phyloP scores from a whole-genome alignment of 2,888 invertebrate genomes.

The Autographa gamma region DNA sequence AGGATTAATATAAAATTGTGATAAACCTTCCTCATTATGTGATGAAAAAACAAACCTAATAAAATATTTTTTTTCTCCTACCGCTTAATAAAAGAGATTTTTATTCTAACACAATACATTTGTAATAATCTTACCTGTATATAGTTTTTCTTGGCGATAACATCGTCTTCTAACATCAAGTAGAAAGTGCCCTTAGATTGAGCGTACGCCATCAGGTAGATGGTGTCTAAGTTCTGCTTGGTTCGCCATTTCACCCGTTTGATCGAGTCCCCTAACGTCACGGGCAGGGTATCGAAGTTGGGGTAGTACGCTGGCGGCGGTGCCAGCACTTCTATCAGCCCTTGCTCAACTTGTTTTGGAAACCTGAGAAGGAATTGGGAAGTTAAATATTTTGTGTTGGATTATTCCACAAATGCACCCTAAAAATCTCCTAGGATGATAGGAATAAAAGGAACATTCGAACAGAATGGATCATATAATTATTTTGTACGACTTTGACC shows the following conservation, averaged over 20 bases:
- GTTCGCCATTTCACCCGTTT: conserved; percentile 97
- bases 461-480: no score
- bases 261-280: conserved; percentile 95
- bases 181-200: conserved; percentile 96
- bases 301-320: conserved; percentile 97
- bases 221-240: conserved; percentile 98
- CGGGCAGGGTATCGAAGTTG: conserved; percentile 92
- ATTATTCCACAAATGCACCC: no score
- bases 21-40: no score
- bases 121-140: conserved; percentile 91
- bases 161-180: conserved; percentile 98
- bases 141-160: conserved; percentile 95
- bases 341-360: conserved; percentile 92
- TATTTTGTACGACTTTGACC: no score
- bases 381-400: neutral
- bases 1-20: no score
- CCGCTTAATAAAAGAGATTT: no score
- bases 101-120: no score
- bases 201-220: conserved; percentile 98
- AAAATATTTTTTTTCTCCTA: no score
- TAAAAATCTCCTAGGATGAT: no score
- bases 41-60: no score
- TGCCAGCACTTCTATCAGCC: conserved; percentile 96
- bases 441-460: no score
- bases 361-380: conserved; percentile 88